A percentile compares a stretch with the other conserved stretches of the same genome.
These are phyloP conservation scores for Hydropotes inermis DNA, from an alignment of 2,113 vertebrate species.

Conservation along the genomic window DNA sequence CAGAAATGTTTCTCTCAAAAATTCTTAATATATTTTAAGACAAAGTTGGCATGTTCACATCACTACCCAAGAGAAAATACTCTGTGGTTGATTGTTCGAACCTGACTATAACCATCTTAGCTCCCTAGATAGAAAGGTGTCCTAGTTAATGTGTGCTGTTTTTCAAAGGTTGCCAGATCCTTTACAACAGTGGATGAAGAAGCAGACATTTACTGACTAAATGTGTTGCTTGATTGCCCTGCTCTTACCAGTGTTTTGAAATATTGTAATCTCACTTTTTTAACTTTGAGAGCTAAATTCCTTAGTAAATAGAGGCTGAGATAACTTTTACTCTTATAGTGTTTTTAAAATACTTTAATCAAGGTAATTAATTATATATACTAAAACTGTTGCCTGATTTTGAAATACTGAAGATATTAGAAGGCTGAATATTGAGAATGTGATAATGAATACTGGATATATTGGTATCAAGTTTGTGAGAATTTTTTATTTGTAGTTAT, in stretches of 20 bases:
- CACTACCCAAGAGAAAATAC: background rate
- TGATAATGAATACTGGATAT: background rate
- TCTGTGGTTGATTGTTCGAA: background rate
- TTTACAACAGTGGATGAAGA: background rate
- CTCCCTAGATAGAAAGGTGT: background rate
- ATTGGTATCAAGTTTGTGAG: background rate
- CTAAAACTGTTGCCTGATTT: background rate
- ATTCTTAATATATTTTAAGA: slow-evolving; percentile 4
- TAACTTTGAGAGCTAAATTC: background rate
- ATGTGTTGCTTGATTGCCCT: background rate
- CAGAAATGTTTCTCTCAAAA: slow-evolving; percentile 3
- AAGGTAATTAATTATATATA: background rate
- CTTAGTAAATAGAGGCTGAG: background rate
- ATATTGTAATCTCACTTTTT: background rate
- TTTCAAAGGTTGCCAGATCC: background rate
- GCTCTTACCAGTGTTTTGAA: background rate
- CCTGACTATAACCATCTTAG: background rate
- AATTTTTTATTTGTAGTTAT: background rate
- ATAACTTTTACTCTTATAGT: background rate
- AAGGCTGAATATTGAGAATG: background rate
- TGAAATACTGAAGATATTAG: background rate
- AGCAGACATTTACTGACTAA: background rate
- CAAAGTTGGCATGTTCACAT: background rate
- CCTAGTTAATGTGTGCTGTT: background rate
- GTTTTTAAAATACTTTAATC: background rate